These are phyloP conservation scores for Steatornis caripensis DNA, from an alignment of 2,113 vertebrate genomes.

Conservation along the genomic window DNA sequence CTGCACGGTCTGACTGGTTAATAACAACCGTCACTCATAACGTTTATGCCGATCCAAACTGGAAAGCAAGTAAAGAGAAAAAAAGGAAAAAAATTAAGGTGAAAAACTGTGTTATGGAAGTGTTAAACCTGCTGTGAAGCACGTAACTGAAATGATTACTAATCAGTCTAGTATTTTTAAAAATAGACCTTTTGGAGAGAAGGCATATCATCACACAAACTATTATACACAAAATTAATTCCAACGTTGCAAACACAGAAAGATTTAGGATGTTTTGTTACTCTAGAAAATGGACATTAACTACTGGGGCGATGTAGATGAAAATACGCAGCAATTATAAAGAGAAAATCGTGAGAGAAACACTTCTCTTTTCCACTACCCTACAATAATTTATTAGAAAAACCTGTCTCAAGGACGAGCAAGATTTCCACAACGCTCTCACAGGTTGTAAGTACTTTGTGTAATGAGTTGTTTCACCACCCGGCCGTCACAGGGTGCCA, in stretches of 20 bases:
- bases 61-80: background rate
- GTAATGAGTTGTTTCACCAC: background rate
- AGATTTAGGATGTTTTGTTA: background rate
- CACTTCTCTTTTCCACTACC: background rate
- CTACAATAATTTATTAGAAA: background rate
- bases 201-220: rapidly evolving
- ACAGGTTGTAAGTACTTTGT: background rate
- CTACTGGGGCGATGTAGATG: rapidly evolving
- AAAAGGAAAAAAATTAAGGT: background rate
- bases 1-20: background rate
- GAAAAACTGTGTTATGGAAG: background rate
- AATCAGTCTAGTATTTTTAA: background rate
- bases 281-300: background rate
- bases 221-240: rapidly evolving
- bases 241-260: background rate
- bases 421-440: rapidly evolving
- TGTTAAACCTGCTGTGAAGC: background rate
- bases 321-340: background rate
- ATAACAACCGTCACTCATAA: background rate
- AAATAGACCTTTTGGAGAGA: background rate
- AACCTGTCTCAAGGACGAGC: background rate
- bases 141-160: background rate
- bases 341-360: background rate
- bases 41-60: background rate
- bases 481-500: background rate